These are phyloP conservation scores for Tigriopus japonicus DNA, from an alignment of 1,140 invertebrate species.

Conservation along the genomic window DNA sequence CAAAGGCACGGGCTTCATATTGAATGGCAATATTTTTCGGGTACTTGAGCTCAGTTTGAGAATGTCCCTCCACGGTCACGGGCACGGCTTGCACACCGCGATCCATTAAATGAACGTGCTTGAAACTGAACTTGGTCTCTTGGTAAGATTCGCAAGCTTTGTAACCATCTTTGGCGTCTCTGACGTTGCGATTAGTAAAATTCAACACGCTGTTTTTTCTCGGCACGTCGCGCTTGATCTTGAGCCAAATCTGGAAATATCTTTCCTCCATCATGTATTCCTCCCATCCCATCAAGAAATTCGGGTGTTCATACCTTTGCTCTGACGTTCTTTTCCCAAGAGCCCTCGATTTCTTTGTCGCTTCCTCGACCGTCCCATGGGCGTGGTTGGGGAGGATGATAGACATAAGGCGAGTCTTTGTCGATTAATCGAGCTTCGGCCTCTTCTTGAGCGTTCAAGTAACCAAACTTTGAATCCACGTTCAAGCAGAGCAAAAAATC, in stretches of 20 bases:
- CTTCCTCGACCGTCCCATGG: not conserved
- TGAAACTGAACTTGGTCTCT: not conserved
- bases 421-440: not conserved
- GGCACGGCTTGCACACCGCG: constrained; percentile 10
- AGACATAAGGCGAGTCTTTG: not conserved
- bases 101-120: not conserved
- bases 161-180: constrained; percentile 11
- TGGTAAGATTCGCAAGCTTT: constrained; percentile 7
- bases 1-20: constrained; percentile 7
- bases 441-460: not conserved
- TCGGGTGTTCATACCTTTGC: not conserved
- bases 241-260: constrained; percentile 1
- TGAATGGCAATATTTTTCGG: constrained; percentile 11
- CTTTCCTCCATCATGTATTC: not conserved
- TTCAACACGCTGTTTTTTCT: not conserved
- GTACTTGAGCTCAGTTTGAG: constrained; percentile 13
- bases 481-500: not conserved
- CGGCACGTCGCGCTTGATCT: not conserved
- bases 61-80: not conserved
- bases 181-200: not conserved
- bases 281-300: not conserved
- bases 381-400: not conserved
- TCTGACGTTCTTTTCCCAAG: not conserved
- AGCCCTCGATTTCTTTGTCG: not conserved
- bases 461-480: not conserved